These are phyloP conservation scores for Numida meleagris DNA, from an alignment of 2,113 vertebrate genomes.

Conservation along the genomic window DNA sequence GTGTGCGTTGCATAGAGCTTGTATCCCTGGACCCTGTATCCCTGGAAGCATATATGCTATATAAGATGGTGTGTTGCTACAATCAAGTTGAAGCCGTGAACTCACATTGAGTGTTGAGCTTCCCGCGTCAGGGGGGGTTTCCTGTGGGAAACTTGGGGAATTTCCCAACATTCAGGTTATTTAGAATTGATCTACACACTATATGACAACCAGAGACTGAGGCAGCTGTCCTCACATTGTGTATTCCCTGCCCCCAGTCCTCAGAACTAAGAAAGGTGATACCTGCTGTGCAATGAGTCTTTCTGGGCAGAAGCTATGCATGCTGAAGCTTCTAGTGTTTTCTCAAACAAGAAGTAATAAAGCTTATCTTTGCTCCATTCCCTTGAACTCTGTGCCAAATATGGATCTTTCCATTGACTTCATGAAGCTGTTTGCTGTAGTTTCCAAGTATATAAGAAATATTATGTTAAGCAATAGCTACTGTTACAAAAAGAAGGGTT, in stretches of 20 bases:
- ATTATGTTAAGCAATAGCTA: neutral
- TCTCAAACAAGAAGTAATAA: neutral
- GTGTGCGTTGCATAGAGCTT: too few species aligned
- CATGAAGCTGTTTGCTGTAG: neutral
- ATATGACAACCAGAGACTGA: neutral
- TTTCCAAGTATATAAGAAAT: neutral
- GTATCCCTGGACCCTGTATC: too few species aligned
- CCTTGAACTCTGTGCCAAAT: neutral
- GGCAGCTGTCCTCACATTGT: neutral
- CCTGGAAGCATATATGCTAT: too few species aligned
- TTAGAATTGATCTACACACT: neutral
- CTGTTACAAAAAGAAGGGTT: neutral
- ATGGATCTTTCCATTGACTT: neutral
- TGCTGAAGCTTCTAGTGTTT: neutral
- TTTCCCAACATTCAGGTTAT: neutral
- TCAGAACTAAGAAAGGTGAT: neutral
- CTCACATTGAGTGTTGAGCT: too few species aligned
- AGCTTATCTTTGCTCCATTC: neutral
- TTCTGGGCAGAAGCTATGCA: neutral
- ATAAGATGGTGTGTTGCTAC: too few species aligned
- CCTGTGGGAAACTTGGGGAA: too few species aligned
- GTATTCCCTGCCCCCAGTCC: neutral
- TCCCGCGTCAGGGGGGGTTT: too few species aligned
- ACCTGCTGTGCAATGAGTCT: constrained; percentile 3
- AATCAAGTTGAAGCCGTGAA: too few species aligned